Conservation (phyloP, 1,140 invertebrate genomes). For the Oryctes rhinoceros region DNA sequence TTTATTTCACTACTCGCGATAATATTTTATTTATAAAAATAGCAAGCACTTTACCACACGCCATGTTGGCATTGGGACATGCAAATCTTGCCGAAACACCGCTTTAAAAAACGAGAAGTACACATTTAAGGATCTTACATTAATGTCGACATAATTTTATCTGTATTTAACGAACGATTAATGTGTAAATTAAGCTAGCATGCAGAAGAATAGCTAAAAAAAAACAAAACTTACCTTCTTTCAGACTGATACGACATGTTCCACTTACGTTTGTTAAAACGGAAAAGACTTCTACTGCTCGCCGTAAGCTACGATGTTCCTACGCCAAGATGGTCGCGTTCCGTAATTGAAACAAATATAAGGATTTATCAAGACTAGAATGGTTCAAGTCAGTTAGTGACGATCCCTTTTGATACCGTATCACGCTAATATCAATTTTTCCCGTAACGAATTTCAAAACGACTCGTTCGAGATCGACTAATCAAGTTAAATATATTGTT, state of each 20-base stretch:
- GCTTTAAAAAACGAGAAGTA: conserved; percentile 32
- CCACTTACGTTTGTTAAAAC: conserved; percentile 72
- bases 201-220: conserved; percentile 42
- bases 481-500: conserved; percentile 19
- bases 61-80: conserved; percentile 74
- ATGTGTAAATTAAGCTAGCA: neutral
- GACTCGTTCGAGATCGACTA: conserved; percentile 25
- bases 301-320: conserved; percentile 56
- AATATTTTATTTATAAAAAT: conserved; percentile 35
- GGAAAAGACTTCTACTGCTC: conserved; percentile 69
- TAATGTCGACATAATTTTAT: neutral
- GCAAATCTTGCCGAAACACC: conserved; percentile 55
- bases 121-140: neutral
- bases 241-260: conserved; percentile 80
- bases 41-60: conserved; percentile 61
- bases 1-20: neutral
- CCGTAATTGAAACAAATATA: neutral
- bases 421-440: neutral
- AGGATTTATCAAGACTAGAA: neutral
- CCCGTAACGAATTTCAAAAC: neutral
- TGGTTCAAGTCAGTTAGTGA: neutral
- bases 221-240: conserved; percentile 73
- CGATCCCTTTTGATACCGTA: neutral
- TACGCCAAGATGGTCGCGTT: conserved; percentile 50
- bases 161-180: neutral